phyloP scores from a whole-genome alignment of 2,113 vertebrate genomes.

The Malurus elegans region DNA sequence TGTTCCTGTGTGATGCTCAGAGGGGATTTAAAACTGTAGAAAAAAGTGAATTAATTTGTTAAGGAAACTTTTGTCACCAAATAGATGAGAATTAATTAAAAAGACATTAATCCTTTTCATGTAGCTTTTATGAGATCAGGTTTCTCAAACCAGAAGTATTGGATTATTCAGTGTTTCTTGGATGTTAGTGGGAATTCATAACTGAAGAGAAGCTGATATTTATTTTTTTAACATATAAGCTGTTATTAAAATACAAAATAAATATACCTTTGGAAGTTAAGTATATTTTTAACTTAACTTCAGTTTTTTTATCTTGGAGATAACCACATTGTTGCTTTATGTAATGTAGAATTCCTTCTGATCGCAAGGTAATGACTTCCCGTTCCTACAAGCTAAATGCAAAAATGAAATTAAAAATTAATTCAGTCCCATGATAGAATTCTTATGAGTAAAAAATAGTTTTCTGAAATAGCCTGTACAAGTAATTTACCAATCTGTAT shows the following conservation, averaged over 20 bases:
- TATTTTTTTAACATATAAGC: background rate
- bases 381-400: background rate
- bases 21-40: background rate
- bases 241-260: background rate
- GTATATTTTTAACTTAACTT: background rate
- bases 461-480: background rate
- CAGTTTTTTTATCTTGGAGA: background rate
- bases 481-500: background rate
- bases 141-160: background rate
- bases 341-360: background rate
- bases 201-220: background rate
- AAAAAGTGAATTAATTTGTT: background rate
- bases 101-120: background rate
- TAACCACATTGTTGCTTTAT: background rate
- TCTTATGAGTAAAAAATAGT: background rate
- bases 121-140: background rate
- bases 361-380: background rate
- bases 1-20: background rate
- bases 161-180: background rate
- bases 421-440: background rate
- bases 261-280: background rate
- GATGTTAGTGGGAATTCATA: background rate
- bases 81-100: background rate
- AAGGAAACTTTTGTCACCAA: background rate
- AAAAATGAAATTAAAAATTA: background rate